These are phyloP conservation scores for Iphiclides podalirius DNA, from an alignment of 2,888 invertebrate genomes.

Conservation along the genomic window DNA sequence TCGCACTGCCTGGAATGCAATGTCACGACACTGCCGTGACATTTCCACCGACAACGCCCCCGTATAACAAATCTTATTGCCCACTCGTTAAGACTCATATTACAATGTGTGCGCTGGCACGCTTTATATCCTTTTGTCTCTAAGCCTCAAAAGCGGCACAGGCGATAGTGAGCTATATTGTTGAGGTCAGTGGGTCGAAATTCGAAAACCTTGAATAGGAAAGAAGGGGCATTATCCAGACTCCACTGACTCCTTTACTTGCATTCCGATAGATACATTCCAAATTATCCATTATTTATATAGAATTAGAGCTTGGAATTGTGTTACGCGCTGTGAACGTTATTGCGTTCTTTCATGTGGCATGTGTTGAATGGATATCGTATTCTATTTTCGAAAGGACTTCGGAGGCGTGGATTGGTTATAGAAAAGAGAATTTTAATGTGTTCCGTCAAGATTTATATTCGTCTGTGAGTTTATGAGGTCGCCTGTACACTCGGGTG, in stretches of 20 bases:
- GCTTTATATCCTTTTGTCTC: constrained; percentile 32
- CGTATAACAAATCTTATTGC: constrained; percentile 28
- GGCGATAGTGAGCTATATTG: constrained; percentile 55
- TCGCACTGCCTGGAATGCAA: constrained; percentile 74
- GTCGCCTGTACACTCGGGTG: constrained; percentile 53
- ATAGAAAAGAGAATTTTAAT: constrained; percentile 34
- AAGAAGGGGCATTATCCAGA: constrained; percentile 62
- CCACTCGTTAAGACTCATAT: constrained; percentile 21
- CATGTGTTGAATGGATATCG: constrained; percentile 56
- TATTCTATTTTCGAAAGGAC: constrained; percentile 46
- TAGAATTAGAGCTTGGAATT: constrained; percentile 34
- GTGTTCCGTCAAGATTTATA: constrained; percentile 31
- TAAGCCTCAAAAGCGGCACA: constrained; percentile 16
- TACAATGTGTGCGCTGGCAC: not conserved
- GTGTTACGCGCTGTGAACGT: constrained; percentile 29
- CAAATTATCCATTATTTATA: constrained; percentile 37
- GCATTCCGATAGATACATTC: constrained; percentile 32
- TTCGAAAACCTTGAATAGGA: constrained; percentile 43
- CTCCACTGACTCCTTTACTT: constrained; percentile 42
- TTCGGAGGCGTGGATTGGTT: constrained; percentile 28
- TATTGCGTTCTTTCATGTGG: constrained; percentile 40
- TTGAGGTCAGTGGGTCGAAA: constrained; percentile 48
- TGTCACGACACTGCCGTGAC: constrained; percentile 61
- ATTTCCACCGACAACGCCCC: constrained; percentile 34
- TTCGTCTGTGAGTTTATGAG: constrained; percentile 44